Conservation (phyloP, 2,797 vertebrate species). For the Parauchenoglanis punctatus region DNA sequence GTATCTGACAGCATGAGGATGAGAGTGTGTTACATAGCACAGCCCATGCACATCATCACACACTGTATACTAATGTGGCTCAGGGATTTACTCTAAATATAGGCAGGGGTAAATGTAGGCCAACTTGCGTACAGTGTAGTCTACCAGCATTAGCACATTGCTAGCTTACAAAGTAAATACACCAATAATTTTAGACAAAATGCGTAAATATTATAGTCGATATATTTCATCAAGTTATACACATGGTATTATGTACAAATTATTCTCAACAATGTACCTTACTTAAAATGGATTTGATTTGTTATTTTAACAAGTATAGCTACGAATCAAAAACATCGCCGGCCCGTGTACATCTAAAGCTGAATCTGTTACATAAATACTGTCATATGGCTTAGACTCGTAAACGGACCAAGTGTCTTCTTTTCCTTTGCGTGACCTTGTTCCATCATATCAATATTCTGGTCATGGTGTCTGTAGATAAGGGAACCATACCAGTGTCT, state of each 20-base stretch:
- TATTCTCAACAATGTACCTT: neutral
- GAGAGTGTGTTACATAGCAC: slow-evolving; percentile 26
- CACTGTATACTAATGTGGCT: slow-evolving; percentile 15
- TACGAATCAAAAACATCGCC: neutral
- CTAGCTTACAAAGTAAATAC: neutral
- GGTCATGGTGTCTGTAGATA: slow-evolving; percentile 52
- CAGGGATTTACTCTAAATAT: slow-evolving; percentile 19
- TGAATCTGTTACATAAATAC: slow-evolving; percentile 13
- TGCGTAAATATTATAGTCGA: neutral
- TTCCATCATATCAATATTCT: slow-evolving; percentile 50
- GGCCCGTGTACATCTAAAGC: neutral
- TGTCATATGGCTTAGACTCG: neutral
- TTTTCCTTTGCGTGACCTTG: slow-evolving; percentile 47
- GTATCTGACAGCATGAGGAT: slow-evolving; percentile 37
- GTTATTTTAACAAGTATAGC: neutral
- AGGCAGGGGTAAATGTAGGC: neutral
- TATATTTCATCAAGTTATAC: neutral
- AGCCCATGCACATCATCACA: slow-evolving; percentile 27
- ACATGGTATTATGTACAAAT: no score
- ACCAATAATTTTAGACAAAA: neutral
- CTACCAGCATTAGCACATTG: neutral
- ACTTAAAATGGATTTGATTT: neutral
- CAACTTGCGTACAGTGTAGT: neutral
- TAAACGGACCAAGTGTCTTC: slow-evolving; percentile 14
- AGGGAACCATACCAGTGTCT: slow-evolving; percentile 38